These are phyloP conservation scores for Tiphia femorata DNA, from an alignment of 2,888 invertebrate species.

Conservation along the genomic window DNA sequence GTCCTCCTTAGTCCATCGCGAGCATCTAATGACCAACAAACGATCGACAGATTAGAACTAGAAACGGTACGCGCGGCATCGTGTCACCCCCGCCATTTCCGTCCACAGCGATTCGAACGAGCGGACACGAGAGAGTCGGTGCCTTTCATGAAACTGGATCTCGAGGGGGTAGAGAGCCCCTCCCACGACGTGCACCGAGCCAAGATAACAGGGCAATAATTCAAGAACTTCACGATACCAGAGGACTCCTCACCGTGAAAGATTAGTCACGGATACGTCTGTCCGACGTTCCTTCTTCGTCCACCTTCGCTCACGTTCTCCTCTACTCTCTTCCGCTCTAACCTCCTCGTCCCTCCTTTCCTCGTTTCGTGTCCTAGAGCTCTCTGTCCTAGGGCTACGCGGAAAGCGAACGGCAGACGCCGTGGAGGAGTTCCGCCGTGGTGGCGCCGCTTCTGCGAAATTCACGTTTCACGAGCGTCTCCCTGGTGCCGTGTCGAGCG, in stretches of 20 bases:
- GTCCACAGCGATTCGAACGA: conserved; percentile 24
- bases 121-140: conserved; percentile 50
- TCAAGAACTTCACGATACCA: conserved; percentile 61
- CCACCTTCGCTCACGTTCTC: neutral
- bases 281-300: conserved; percentile 16
- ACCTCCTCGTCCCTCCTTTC: neutral
- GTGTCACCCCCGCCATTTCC: conserved; percentile 22
- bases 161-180: conserved; percentile 47
- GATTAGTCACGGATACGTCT: conserved; percentile 59
- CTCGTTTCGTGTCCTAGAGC: no score
- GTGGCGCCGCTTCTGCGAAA: conserved; percentile 20
- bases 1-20: conserved; percentile 35
- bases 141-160: conserved; percentile 67
- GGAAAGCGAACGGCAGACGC: no score
- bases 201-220: conserved; percentile 65
- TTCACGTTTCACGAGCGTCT: conserved; percentile 2
- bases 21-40: conserved; percentile 66
- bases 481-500: conserved; percentile 27
- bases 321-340: conserved; percentile 12
- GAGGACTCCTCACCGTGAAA: conserved; percentile 47
- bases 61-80: conserved; percentile 46
- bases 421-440: no score
- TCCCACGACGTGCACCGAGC: conserved; percentile 51
- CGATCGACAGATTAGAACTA: conserved; percentile 66
- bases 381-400: no score